Evolutionary conservation across 2,797 vertebrate genomes (phyloP), one percentile per base, ranked within the genome.

Genomic region (Syndactyla subalaris): DNA sequence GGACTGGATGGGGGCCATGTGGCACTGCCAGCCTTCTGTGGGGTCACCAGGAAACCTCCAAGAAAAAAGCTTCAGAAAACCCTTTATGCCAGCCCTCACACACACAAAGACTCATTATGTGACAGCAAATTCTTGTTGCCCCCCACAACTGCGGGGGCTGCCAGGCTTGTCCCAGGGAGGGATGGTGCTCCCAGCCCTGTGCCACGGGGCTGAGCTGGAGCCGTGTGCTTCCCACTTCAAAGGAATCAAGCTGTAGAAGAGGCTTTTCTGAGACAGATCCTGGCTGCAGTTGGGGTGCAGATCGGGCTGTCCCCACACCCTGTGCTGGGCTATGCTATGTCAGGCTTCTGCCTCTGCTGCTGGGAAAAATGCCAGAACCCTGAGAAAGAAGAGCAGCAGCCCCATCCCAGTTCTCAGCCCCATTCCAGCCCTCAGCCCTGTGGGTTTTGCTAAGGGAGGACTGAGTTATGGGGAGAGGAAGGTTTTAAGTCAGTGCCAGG

Each of bases 111-210:
- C 46, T 49, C 34, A 43, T 63, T 92, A 62, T 93, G 70, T 58
- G 75, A n/a, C 84, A 51, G 63, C 1, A 3, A 75, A 92, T 79
- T 73, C 77, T 73, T 87, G 66, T 26, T 12, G 3, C 12, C 24
- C 48, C 38, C 65, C 0, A 0, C 0, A 0, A n/a, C 48, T 1
- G 0, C 6, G 2, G 36, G 46, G 30, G 18, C 46, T 82, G 71
- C 71, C 85, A 79, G 88, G 78, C 78, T 84, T 2, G 4, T 27
- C 63, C 63, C 3, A 2, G 71, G 4, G 8, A 67, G 38, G 49
- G 48, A 6, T 62, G 17, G 27, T 61, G 59, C 70, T 59, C 70
- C 58, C 29, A 1, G 71, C 58, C 54, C 71, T 0, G 0, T 6
- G 7, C 48, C 36, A 5, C 36, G 15, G 46, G 46, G 67, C 85